Percentiles rank a stretch among this genome's conserved stretches.
Evolutionary conservation across 2,797 vertebrate species (phyloP).

Genomic region (Valencia hispanica): DNA sequence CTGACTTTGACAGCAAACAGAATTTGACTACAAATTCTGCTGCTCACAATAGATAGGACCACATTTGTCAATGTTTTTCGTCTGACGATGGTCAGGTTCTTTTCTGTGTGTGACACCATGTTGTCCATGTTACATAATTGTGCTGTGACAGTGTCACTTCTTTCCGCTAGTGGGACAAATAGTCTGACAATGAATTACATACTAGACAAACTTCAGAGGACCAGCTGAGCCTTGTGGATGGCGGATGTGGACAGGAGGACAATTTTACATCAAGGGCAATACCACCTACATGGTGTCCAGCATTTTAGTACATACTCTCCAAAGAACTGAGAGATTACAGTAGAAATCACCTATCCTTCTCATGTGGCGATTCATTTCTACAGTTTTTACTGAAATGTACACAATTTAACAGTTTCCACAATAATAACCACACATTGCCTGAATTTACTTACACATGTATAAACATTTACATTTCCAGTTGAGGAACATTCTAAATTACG

Average conservation of each 20-base stretch:
- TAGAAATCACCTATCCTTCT: background rate
- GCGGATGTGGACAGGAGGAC: background rate
- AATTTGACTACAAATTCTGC: background rate
- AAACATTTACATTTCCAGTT: background rate
- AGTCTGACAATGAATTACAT: background rate
- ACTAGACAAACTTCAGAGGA: background rate
- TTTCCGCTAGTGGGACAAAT: background rate
- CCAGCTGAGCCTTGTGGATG: background rate
- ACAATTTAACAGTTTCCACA: background rate
- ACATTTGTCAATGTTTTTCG: background rate
- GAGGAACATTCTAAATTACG: background rate
- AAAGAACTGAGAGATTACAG: background rate
- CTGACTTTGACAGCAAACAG: background rate
- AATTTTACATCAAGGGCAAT: background rate
- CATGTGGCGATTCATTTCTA: background rate
- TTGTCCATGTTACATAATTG: background rate
- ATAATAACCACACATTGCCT: background rate
- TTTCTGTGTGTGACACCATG: background rate
- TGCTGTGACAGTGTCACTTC: background rate
- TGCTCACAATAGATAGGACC: background rate
- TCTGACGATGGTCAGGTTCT: background rate
- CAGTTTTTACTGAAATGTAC: background rate
- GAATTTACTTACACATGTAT: background rate
- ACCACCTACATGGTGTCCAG: background rate
- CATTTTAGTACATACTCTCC: background rate